Base-by-base conservation (phyloP, 2,888 invertebrate species). In the Drosophila emarginata region DNA sequence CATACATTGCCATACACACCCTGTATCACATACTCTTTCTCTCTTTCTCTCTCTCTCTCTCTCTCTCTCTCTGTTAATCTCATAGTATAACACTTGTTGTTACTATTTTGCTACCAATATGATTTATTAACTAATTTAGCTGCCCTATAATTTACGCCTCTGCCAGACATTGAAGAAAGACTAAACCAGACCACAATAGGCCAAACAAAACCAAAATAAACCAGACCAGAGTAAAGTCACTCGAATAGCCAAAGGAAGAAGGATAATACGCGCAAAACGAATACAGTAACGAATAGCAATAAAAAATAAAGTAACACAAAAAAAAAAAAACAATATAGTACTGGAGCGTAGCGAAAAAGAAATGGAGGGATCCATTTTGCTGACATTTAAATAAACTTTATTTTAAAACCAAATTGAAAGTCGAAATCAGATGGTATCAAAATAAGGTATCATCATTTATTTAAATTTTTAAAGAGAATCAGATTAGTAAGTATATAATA, bases 41-140 rank as follows among this genome's bases (percentile, higher is more conserved):
- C n/a, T n/a, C n/a, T n/a, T n/a, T n/a, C n/a, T n/a, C n/a, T n/a
- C n/a, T n/a, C n/a, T n/a, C n/a, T n/a, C n/a, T n/a, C n/a, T n/a
- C n/a, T n/a, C n/a, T n/a, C n/a, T n/a, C n/a, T n/a, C n/a, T n/a
- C n/a, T n/a, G n/a, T 32, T 18, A 12, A 6, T n/a, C 18, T 6
- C 15, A 12, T 32, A 59, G 28, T 67, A 57, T 54, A 62, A 59
- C 61, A 66, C 73, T 67, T 56, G 40, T 37, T 59, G 61, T 67
- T 67, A 51, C 45, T 18, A 40, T 40, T 67, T 54, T 28, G 36
- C 52, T 72, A 63, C 45, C 45, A 45, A 45, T 45, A 74, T 87
- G 87, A 83, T 84, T 83, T 87, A 83, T 87, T 75, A 76, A 79
- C 81, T 76, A 81, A 84, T 84, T 87, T 81, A 69, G 70, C 65